Percentiles rank a stretch among this genome's conserved stretches.
These are phyloP conservation scores for Yasuhikotakia modesta DNA, from an alignment of 2,797 vertebrate genomes.

Conservation along the genomic window DNA sequence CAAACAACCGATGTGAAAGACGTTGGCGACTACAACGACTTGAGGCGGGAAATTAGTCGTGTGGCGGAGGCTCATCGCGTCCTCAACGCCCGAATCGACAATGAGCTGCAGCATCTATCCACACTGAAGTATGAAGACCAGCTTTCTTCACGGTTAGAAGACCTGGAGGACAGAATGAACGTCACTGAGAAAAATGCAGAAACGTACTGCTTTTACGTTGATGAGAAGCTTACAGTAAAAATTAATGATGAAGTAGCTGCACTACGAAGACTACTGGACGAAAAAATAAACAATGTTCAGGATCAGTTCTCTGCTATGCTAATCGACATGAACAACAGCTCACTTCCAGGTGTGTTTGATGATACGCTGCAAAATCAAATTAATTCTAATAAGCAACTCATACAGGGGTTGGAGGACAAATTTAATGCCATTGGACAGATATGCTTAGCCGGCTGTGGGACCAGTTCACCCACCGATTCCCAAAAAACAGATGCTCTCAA, in stretches of 20 bases:
- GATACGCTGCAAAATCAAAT: constrained; percentile 68
- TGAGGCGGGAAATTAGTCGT: constrained; percentile 85
- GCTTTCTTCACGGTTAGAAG: constrained; percentile 77
- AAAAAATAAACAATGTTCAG: constrained; percentile 78
- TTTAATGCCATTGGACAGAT: constrained; percentile 77
- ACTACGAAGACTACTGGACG: constrained; percentile 78
- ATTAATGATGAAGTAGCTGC: constrained; percentile 78
- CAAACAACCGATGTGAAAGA: constrained; percentile 63
- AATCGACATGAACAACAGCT: constrained; percentile 79
- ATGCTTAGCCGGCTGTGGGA: constrained; percentile 74
- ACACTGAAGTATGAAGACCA: constrained; percentile 72
- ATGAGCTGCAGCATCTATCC: constrained; percentile 83
- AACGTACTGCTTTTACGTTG: constrained; percentile 91
- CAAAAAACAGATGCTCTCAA: constrained; percentile 35
- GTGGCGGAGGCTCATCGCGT: constrained; percentile 86
- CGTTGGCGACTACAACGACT: constrained; percentile 71
- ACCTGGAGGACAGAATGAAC: constrained; percentile 89
- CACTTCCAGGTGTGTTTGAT: constrained; percentile 64
- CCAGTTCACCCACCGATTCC: constrained; percentile 39
- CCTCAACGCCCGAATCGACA: constrained; percentile 91
- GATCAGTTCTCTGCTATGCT: constrained; percentile 81
- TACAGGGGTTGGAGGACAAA: constrained; percentile 79
- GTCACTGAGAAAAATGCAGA: constrained; percentile 90
- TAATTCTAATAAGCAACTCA: constrained; percentile 72
- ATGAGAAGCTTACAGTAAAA: constrained; percentile 83